These are phyloP conservation scores for Cheilosia grossa DNA, from an alignment of 2,888 invertebrate species.

Conservation along the genomic window DNA sequence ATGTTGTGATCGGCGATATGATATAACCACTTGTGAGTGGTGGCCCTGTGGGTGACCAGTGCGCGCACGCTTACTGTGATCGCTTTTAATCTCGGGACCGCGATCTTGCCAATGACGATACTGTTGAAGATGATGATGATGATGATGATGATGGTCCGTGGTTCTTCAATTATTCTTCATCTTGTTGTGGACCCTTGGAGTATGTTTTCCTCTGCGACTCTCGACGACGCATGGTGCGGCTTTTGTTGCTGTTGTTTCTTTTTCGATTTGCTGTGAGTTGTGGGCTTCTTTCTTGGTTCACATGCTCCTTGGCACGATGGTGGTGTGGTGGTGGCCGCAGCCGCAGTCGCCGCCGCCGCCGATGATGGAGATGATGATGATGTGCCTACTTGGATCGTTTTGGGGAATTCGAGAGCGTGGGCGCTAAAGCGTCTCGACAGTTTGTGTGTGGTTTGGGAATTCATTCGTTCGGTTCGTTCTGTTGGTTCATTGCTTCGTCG, in stretches of 20 bases:
- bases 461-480: conserved; percentile 48
- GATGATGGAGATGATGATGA: conserved; percentile 70
- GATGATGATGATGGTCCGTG: conserved; percentile 71
- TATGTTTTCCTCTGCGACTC: conserved; percentile 43
- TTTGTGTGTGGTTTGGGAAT: conserved; percentile 74
- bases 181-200: conserved; percentile 55
- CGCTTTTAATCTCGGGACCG: conserved; percentile 70
- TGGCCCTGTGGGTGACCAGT: conserved; percentile 74
- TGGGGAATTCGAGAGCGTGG: conserved; percentile 74
- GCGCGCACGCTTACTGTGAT: conserved; percentile 72
- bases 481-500: conserved; percentile 38
- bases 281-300: conserved; percentile 61
- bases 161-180: conserved; percentile 75
- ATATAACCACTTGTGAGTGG: conserved; percentile 74
- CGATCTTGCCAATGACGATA: conserved; percentile 69
- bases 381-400: conserved; percentile 72
- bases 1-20: conserved; percentile 69
- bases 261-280: conserved; percentile 28
- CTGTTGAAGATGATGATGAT: conserved; percentile 62
- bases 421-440: conserved; percentile 75
- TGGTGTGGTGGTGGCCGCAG: conserved; percentile 44
- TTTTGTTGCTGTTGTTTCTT: conserved; percentile 21
- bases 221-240: conserved; percentile 22
- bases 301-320: conserved; percentile 68
- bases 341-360: too few relatives aligned